These are phyloP conservation scores for Acanthaster planci DNA, from an alignment of 35 echinoderm and acorn worm species.

Conservation along the genomic window DNA sequence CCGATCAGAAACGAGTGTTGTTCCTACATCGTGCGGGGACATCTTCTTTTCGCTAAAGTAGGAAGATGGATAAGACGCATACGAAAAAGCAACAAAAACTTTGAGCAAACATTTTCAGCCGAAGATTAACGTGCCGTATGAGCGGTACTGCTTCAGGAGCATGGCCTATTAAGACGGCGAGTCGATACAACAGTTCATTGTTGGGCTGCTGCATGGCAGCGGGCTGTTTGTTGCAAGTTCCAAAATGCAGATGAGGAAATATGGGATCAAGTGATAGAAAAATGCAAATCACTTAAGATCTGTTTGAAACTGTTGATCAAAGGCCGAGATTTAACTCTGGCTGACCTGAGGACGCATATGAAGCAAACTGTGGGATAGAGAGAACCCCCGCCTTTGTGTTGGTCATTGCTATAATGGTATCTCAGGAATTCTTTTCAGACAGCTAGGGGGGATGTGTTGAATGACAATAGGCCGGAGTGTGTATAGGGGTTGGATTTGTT, in stretches of 20 bases:
- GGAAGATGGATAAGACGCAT: slow-evolving; percentile 25
- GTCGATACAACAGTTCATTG: slow-evolving; percentile 61
- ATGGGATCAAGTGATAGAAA: slow-evolving; percentile 56
- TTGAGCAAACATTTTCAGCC: slow-evolving; percentile 52
- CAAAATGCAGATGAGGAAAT: slow-evolving; percentile 37
- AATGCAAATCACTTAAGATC: slow-evolving; percentile 62
- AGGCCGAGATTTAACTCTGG: slow-evolving; percentile 42
- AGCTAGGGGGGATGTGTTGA: too few relatives aligned
- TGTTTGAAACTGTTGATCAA: slow-evolving; percentile 41
- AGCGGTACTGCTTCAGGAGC: slow-evolving; percentile 59
- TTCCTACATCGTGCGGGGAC: slow-evolving; percentile 69
- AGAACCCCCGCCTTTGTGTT: too few relatives aligned
- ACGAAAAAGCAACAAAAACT: slow-evolving; percentile 37
- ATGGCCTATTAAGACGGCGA: slow-evolving; percentile 50
- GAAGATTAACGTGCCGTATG: slow-evolving; percentile 66
- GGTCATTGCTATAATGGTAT: too few relatives aligned
- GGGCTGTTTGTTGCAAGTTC: slow-evolving; percentile 16
- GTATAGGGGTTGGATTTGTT: too few relatives aligned
- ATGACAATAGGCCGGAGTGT: too few relatives aligned
- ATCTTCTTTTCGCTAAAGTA: slow-evolving; percentile 59
- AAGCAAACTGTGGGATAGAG: too few relatives aligned
- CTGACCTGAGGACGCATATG: slow-evolving; percentile 38
- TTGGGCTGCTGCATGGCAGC: slow-evolving; percentile 36
- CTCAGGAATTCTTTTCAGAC: too few relatives aligned
- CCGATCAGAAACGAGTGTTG: slow-evolving; percentile 36